phyloP scores from a whole-genome alignment of 2,797 vertebrate genomes.

The Pangasius macronema region DNA sequence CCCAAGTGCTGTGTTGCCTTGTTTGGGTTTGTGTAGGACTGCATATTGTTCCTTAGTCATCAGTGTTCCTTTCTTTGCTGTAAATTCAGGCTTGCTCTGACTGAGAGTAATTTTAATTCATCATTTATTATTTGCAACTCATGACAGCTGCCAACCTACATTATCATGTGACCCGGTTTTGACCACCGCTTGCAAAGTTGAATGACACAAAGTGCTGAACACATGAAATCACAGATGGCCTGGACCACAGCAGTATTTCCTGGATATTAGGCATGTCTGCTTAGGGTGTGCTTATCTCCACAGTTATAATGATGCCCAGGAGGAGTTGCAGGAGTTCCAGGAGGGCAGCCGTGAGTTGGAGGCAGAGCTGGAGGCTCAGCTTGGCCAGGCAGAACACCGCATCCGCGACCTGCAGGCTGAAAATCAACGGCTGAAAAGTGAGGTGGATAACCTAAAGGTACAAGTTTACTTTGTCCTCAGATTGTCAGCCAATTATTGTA shows the following conservation, averaged over 20 bases:
- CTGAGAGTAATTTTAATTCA: slow-evolving; percentile 17
- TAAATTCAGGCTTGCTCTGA: slow-evolving; percentile 14
- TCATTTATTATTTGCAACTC: slow-evolving; percentile 26
- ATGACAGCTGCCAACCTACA: slow-evolving; percentile 16
- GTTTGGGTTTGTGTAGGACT: slow-evolving; percentile 19
- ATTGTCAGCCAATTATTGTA: neutral
- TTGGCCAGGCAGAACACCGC: slow-evolving; percentile 91
- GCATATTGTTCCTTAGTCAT: neutral
- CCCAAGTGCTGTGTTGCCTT: slow-evolving; percentile 14
- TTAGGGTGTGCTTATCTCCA: slow-evolving; percentile 47
- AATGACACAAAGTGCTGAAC: neutral
- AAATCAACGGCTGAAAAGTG: slow-evolving; percentile 92
- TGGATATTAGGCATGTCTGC: slow-evolving; percentile 27
- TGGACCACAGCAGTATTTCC: slow-evolving; percentile 36
- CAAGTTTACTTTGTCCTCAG: slow-evolving; percentile 6
- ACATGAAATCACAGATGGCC: slow-evolving; percentile 37
- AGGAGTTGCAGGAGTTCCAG: slow-evolving; percentile 97
- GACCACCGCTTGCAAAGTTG: slow-evolving; percentile 14
- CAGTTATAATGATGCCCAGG: slow-evolving; percentile 93
- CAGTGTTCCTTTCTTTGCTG: neutral
- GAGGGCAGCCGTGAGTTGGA: slow-evolving; percentile 97
- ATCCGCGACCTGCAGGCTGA: slow-evolving; percentile 92
- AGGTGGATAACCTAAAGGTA: slow-evolving; percentile 91
- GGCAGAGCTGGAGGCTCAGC: slow-evolving; percentile 94
- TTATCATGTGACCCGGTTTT: slow-evolving; percentile 5